Evolutionary conservation across 1,140 invertebrate genomes (phyloP).

Genomic region (Elysia chlorotica): DNA sequence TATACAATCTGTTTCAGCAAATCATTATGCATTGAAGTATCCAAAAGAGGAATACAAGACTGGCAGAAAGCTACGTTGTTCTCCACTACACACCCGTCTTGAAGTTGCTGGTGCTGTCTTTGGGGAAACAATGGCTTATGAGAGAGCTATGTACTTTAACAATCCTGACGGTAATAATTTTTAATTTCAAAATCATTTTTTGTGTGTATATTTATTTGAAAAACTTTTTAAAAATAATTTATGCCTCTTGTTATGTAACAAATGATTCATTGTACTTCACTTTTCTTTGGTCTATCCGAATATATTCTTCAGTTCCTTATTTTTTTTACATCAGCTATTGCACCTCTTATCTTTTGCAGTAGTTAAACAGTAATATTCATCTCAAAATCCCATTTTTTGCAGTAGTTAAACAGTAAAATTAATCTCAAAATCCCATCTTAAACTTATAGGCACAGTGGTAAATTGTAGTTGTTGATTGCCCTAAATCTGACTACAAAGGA

Average conservation of each 20-base stretch:
- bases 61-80: constrained; percentile 82
- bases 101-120: constrained; percentile 94
- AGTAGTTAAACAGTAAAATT: too few relatives aligned
- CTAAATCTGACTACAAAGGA: too few relatives aligned
- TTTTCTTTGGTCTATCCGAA: neutral
- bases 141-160: constrained; percentile 92
- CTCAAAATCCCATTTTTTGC: too few relatives aligned
- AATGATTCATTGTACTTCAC: neutral
- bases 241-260: neutral
- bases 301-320: neutral
- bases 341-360: too few relatives aligned
- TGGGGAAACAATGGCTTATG: constrained; percentile 98
- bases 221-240: neutral
- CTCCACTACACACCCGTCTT: constrained; percentile 92
- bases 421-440: too few relatives aligned
- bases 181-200: neutral
- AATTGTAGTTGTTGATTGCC: too few relatives aligned
- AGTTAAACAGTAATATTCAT: too few relatives aligned
- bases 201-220: neutral
- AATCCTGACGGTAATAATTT: constrained; percentile 25
- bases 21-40: constrained; percentile 40
- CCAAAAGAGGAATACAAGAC: constrained; percentile 41
- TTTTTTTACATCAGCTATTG: too few relatives aligned
- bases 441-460: too few relatives aligned
- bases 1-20: too few relatives aligned